phyloP scores from a whole-genome alignment of 2,888 invertebrate genomes.

The Orthonevra nobilis region DNA sequence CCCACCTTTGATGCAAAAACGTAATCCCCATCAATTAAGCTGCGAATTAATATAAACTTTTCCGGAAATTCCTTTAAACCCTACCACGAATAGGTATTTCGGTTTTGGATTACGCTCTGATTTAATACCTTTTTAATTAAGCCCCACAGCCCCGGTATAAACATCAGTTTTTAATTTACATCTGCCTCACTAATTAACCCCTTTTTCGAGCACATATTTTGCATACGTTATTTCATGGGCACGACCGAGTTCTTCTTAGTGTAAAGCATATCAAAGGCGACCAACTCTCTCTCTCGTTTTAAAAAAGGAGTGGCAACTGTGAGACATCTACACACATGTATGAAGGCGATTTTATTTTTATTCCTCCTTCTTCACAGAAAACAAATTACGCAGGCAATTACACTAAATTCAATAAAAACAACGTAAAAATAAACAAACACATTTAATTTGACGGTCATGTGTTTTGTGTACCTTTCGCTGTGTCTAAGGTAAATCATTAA shows the following conservation, averaged over 20 bases:
- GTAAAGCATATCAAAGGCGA: constrained; percentile 21
- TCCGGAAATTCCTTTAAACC: too few species aligned
- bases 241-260: neutral
- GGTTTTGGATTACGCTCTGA: too few species aligned
- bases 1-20: too few species aligned
- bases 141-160: neutral
- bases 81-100: too few species aligned
- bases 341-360: constrained; percentile 27
- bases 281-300: constrained; percentile 10
- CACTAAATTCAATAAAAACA: constrained; percentile 9
- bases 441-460: neutral
- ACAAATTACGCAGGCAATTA: neutral
- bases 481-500: too few species aligned
- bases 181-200: constrained; percentile 36
- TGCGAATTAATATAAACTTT: too few species aligned
- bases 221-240: constrained; percentile 17
- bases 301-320: constrained; percentile 46
- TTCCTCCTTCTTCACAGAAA: neutral
- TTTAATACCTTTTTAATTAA: neutral
- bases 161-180: constrained; percentile 19
- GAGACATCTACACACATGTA: too few species aligned
- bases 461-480: too few species aligned
- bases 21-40: too few species aligned
- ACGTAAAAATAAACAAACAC: too few species aligned
- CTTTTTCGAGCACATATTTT: constrained; percentile 2